Conservation (phyloP, 2,797 vertebrate species). For the Anguilla obscura region DNA sequence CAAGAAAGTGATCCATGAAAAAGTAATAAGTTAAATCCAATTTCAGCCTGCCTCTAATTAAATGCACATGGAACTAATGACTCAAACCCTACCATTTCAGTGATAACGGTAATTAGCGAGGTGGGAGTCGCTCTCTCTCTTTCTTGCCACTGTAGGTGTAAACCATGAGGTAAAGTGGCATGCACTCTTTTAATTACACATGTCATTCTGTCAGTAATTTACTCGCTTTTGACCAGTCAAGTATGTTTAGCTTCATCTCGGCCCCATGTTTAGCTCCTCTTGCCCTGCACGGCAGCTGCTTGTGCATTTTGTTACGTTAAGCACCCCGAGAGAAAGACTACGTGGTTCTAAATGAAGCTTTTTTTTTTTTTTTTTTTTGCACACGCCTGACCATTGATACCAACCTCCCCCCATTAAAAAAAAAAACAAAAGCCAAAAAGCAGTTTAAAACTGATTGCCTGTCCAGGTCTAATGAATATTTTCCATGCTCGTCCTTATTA, state of each 20-base stretch:
- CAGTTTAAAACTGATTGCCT: constrained; percentile 61
- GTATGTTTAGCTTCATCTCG: constrained; percentile 74
- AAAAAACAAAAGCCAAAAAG: constrained; percentile 62
- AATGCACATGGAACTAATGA: constrained; percentile 99
- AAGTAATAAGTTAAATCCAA: constrained; percentile 99
- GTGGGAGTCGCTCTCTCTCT: constrained; percentile 95
- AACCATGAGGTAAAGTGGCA: constrained; percentile 88
- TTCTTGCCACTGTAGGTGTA: constrained; percentile 86
- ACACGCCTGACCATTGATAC: constrained; percentile 18
- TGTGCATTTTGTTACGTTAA: constrained; percentile 63
- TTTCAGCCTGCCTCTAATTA: constrained; percentile 99
- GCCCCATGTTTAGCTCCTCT: constrained; percentile 58
- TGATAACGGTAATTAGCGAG: constrained; percentile 99
- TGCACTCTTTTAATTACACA: constrained; percentile 95
- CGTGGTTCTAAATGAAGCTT: constrained; percentile 22
- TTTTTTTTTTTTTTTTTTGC: neutral
- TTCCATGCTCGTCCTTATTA: constrained; percentile 43
- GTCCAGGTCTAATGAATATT: constrained; percentile 63
- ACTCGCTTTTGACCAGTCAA: constrained; percentile 91
- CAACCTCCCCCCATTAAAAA: constrained; percentile 45
- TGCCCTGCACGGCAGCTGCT: constrained; percentile 63
- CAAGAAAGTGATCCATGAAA: constrained; percentile 99
- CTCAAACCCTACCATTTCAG: constrained; percentile 97
- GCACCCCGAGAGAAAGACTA: constrained; percentile 52
- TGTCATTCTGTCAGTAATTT: constrained; percentile 96